Conservation (phyloP, 37 sponge, comb jelly and placozoan species). For the Petrosia ficiformis region DNA sequence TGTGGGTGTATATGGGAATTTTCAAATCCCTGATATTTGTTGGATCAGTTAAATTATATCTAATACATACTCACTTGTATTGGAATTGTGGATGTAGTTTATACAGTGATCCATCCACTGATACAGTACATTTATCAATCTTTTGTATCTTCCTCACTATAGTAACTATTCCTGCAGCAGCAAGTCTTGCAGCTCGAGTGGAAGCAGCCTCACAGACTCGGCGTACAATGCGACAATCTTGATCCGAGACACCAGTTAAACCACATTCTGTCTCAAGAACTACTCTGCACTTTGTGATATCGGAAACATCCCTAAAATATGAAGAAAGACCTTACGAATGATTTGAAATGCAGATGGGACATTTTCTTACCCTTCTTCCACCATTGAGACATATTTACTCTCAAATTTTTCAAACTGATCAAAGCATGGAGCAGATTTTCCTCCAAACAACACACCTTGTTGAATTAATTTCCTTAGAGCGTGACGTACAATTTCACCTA, state of each 20-base stretch:
- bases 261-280: conserved; percentile 34
- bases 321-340: conserved; percentile 2
- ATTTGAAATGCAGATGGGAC: no score
- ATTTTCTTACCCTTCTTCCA: conserved; percentile 69
- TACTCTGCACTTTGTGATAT: conserved; percentile 16
- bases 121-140: conserved; percentile 73
- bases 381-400: conserved; percentile 45
- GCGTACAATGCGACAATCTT: conserved; percentile 66
- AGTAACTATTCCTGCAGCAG: conserved; percentile 84
- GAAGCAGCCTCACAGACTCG: conserved; percentile 88
- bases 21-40: no score
- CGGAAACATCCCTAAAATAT: neutral
- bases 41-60: no score
- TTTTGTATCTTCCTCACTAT: conserved; percentile 78
- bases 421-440: conserved; percentile 60
- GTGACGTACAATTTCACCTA: conserved; percentile 88
- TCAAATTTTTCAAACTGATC: conserved; percentile 56
- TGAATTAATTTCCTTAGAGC: conserved; percentile 53
- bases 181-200: conserved; percentile 90
- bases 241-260: conserved; percentile 57
- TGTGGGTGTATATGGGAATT: no score
- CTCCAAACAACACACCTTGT: conserved; percentile 65
- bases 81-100: conserved; percentile 87
- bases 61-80: conserved; percentile 6
- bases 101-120: conserved; percentile 96